Evolutionary conservation across 2,113 vertebrate species (phyloP).

Genomic region (Glaucomys volans): DNA sequence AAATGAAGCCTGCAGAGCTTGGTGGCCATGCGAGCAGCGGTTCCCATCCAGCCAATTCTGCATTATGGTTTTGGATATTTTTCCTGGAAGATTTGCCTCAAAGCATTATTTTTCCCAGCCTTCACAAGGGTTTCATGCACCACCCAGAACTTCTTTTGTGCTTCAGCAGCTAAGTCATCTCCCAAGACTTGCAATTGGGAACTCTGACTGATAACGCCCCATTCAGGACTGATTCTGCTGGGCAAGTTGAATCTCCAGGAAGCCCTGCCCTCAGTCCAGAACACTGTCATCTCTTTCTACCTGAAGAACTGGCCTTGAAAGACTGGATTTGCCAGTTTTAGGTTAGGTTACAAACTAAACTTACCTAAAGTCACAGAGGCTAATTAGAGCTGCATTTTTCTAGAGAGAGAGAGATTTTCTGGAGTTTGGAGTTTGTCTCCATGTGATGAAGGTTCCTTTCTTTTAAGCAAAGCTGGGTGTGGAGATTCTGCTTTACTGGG

Average conservation of each 20-base stretch:
- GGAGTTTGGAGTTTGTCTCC: not conserved
- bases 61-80: not conserved
- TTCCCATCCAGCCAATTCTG: not conserved
- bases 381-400: not conserved
- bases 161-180: not conserved
- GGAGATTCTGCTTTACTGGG: not conserved
- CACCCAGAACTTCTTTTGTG: not conserved
- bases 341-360: constrained; percentile 24
- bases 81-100: not conserved
- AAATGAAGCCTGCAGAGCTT: too few species aligned
- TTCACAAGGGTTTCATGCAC: not conserved
- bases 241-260: not conserved
- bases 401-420: not conserved
- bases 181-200: not conserved
- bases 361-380: not conserved
- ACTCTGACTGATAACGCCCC: not conserved
- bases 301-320: not conserved
- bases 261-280: not conserved
- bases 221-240: not conserved
- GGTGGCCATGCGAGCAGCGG: rapidly evolving
- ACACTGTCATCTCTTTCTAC: not conserved
- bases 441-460: not conserved
- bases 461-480: not conserved
- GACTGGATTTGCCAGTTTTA: constrained; percentile 51
- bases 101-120: not conserved